Base-by-base conservation (phyloP, 2,888 invertebrate genomes). In the Sphaerophoria taeniata region DNA sequence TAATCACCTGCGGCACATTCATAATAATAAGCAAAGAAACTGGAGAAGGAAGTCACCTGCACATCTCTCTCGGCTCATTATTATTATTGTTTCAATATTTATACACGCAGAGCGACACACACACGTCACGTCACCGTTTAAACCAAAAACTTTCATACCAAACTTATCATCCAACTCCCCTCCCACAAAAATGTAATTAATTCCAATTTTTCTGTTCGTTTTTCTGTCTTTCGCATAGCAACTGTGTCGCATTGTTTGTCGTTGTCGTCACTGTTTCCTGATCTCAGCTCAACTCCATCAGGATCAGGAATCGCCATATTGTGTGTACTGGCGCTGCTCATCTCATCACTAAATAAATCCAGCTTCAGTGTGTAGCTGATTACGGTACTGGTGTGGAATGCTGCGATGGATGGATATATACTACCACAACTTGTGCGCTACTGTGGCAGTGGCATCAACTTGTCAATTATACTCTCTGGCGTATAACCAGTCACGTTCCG, bases 391-490 rank as follows among this genome's bases (percentile, higher is more conserved):
- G 36, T 6, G 36, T 36, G 4, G 36, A 36, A 7, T 36, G 4
- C 7, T 36, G 36, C 7, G 36, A n/a, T 36, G 36, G 4, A 6
- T 7, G 5, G 4, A 36, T 36, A 36, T 4, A 7, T 4, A 4
- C 7, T 43, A 39, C 6, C 24, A 24, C 9, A 7, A 3, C 49
- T 16, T 34, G 3, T 1, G 6, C 2, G 45, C 33, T 43, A 33
- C 45, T 69, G 31, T 31, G 6, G 4, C 43, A 6, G 16, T 24
- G 9, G 80, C 71, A 75, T 80, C 61, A 69, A 75, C 80, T 72
- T 84, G 84, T 84, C 84, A 84, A 80, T 84, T 84, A 84, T 69
- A 84, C 43, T 67, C 75, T 60, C 79, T 67, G 70, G 34, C 61
- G 56, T 34, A 65, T 47, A 75, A 75, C 67, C 75, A 84, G 84